Percentiles rank a stretch among this genome's conserved stretches.
phyloP scores from a whole-genome alignment of 2,113 vertebrate genomes.

The Mormoops blainvillei region DNA sequence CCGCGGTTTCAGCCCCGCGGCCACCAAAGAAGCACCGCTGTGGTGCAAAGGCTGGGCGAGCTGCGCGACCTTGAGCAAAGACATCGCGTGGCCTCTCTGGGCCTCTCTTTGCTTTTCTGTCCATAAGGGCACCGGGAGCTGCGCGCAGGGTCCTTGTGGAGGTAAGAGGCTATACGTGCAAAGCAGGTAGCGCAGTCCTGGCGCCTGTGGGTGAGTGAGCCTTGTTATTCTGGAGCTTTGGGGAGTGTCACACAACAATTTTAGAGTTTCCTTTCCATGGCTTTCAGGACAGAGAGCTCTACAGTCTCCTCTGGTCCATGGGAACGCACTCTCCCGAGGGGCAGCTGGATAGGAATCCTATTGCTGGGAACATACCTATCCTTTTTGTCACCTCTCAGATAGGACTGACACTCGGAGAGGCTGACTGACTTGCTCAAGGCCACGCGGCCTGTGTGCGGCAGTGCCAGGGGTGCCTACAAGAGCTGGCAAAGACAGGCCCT shows the following conservation, averaged over 20 bases:
- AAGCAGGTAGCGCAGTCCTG: neutral
- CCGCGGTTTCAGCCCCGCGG: neutral
- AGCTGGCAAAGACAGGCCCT: neutral
- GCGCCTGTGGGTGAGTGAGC: neutral
- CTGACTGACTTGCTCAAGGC: neutral
- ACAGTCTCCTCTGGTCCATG: neutral
- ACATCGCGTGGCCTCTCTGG: neutral
- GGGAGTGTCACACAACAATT: accelerated
- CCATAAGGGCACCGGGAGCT: accelerated
- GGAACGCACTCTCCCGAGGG: neutral
- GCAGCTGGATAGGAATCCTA: neutral
- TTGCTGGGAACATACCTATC: neutral
- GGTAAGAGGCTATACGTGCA: too few relatives aligned
- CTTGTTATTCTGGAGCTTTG: neutral
- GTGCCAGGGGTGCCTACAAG: too few relatives aligned
- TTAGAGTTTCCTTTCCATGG: neutral
- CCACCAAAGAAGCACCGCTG: neutral
- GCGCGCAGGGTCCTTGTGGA: neutral
- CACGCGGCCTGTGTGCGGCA: neutral
- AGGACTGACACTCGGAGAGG: neutral
- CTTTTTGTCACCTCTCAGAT: neutral
- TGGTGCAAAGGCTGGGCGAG: neutral
- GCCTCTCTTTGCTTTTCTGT: neutral
- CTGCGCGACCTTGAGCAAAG: neutral
- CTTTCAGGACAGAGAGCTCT: neutral